phyloP scores from a whole-genome alignment of 2,113 vertebrate genomes.

The Mirza zaza region DNA sequence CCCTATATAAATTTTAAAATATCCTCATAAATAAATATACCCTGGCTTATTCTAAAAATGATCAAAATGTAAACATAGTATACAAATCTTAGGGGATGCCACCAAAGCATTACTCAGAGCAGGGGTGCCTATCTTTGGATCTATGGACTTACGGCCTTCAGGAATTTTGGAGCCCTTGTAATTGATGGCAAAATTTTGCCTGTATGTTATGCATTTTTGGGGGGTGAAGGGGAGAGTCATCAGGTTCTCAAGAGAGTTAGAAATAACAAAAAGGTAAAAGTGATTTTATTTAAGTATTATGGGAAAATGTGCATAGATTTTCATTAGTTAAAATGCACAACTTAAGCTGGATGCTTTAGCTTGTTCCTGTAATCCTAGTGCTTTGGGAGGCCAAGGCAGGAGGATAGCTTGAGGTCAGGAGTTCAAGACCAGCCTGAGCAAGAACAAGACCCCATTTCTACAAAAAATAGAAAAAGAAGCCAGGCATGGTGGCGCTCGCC shows the following conservation, averaged over 20 bases:
- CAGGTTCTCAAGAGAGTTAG: background rate
- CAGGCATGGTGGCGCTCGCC: no score
- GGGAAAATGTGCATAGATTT: background rate
- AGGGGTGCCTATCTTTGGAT: background rate
- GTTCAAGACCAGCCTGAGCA: no score
- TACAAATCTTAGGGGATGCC: background rate
- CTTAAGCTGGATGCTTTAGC: no score
- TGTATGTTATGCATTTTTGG: background rate
- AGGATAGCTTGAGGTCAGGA: no score
- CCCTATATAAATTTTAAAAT: background rate
- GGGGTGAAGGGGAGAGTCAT: background rate
- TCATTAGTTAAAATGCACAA: background rate
- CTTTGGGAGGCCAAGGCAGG: no score
- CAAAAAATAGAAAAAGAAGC: no score
- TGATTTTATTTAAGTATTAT: background rate
- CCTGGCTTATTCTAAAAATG: background rate
- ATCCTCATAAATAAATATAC: background rate
- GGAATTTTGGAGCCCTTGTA: background rate
- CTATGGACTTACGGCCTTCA: background rate
- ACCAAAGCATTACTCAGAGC: background rate
- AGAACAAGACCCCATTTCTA: no score
- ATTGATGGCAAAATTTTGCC: background rate
- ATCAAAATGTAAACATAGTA: background rate
- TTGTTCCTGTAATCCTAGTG: no score
- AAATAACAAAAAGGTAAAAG: background rate